Percentiles rank a stretch among this genome's conserved stretches.
Evolutionary conservation across 2,797 vertebrate genomes (phyloP).

Genomic region (Echiichthys vipera): DNA sequence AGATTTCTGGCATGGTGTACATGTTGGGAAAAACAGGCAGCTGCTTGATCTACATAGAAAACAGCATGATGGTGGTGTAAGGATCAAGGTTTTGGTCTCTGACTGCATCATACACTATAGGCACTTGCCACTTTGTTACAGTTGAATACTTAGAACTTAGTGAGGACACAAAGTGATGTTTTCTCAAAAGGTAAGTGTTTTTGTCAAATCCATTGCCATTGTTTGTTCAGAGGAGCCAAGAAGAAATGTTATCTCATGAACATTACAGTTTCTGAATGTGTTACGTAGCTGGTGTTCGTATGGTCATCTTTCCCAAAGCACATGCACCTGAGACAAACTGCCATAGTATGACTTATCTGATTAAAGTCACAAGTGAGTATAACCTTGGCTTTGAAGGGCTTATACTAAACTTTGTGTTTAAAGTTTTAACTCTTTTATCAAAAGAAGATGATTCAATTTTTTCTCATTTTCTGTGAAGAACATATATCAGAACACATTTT

Average conservation of each 20-base stretch:
- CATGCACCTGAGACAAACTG: not conserved
- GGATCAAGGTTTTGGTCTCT: constrained; percentile 1
- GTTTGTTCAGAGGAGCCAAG: constrained; percentile 9
- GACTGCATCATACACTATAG: not conserved
- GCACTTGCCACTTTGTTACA: too few species aligned
- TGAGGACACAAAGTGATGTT: not conserved
- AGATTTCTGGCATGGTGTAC: not conserved
- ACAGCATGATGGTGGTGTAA: not conserved
- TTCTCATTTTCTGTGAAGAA: too few species aligned
- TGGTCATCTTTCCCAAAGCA: not conserved
- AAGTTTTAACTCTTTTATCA: too few species aligned
- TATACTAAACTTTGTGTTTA: too few species aligned
- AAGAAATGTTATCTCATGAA: constrained; percentile 3
- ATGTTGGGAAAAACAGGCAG: constrained; percentile 14
- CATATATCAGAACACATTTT: too few species aligned
- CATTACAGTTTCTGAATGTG: constrained; percentile 2
- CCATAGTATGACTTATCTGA: not conserved
- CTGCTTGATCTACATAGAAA: constrained; percentile 9
- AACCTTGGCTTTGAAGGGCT: too few species aligned
- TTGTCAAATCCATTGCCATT: not conserved
- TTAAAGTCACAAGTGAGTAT: too few species aligned
- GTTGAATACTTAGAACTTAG: constrained; percentile 3
- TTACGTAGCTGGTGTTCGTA: not conserved
- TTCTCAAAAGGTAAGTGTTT: not conserved
- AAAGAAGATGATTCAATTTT: too few species aligned